Evolutionary conservation across 2,888 invertebrate genomes (phyloP), one percentile per base, ranked within the genome.

Genomic region (Synanthedon andrenaeformis): DNA sequence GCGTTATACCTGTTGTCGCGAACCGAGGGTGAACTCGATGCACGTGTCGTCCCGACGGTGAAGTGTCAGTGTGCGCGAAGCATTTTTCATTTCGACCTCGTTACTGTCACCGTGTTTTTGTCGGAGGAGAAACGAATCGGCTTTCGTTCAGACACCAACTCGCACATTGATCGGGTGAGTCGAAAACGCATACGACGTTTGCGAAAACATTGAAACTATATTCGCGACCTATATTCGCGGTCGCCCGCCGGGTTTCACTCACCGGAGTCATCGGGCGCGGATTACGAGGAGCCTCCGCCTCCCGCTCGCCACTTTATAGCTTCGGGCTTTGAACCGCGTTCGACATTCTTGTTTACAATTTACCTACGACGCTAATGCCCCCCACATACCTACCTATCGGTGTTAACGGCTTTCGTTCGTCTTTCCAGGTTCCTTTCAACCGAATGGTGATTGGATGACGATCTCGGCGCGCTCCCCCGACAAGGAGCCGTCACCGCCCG

Each of bases 391-490:
- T 28, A 8, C 6, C 5, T 23, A 23, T 4, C 35, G 35, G 8
- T 35, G 35, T 10, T 35, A 35, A 35, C 10, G 35, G 35, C 35
- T 35, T 10, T 6, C 35, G 8, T 35, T 35, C 3, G 10, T 49
- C 4, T 10, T 88, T 88, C 54, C 88, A 88, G 88, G 88, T 59
- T 72, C 80, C 59, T 74, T 82, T 69, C 59, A 79, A 63, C 70
- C 82, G 58, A 74, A 82, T 78, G 82, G 85, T 79, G 87, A 87
- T 77, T 88, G 88, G 87, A 88, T 88, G 88, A 88, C 87, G 70
- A 81, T 88, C 72, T 82, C 87, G 54, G 72, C 79, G 55, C 82
- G 81, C 64, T 80, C 81, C 56, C 79, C 81, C 59, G 81, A 79
- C 57, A 76, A 81, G 70, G 80, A 80, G 74, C 75, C 80, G 50